Evolutionary conservation across 2,113 vertebrate species (phyloP).

Genomic region (Poeciliopsis prolifica): DNA sequence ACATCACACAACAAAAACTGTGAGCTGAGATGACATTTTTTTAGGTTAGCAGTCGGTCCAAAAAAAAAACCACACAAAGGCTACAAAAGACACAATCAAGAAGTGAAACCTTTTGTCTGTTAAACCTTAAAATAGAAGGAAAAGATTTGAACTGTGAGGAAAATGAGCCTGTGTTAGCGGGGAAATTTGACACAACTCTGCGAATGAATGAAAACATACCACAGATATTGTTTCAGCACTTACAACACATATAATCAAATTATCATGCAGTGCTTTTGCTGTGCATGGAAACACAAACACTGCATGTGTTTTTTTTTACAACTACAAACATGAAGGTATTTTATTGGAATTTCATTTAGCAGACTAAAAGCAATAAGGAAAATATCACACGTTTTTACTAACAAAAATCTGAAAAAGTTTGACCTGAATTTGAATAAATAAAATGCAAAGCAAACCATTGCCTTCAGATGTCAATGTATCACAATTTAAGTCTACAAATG

Average conservation of each 20-base stretch:
- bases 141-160: neutral
- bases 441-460: too few species aligned
- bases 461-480: too few species aligned
- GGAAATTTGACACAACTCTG: neutral
- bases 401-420: too few species aligned
- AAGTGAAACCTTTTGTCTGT: conserved; percentile 45
- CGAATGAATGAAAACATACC: too few species aligned
- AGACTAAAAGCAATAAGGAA: neutral
- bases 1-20: conserved; percentile 4
- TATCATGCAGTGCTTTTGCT: too few species aligned
- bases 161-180: neutral
- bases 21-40: neutral
- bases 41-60: neutral
- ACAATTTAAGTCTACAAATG: too few species aligned
- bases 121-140: conserved; percentile 9
- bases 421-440: too few species aligned
- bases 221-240: too few species aligned
- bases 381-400: neutral
- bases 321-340: neutral
- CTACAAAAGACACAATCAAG: conserved; percentile 18
- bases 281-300: too few species aligned
- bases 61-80: neutral
- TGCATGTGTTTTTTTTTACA: too few species aligned
- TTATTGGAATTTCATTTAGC: neutral
- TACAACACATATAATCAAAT: too few species aligned